Percentiles rank a stretch among this genome's conserved stretches.
phyloP scores from a whole-genome alignment of 2,113 vertebrate species.

The Salvator merianae region DNA sequence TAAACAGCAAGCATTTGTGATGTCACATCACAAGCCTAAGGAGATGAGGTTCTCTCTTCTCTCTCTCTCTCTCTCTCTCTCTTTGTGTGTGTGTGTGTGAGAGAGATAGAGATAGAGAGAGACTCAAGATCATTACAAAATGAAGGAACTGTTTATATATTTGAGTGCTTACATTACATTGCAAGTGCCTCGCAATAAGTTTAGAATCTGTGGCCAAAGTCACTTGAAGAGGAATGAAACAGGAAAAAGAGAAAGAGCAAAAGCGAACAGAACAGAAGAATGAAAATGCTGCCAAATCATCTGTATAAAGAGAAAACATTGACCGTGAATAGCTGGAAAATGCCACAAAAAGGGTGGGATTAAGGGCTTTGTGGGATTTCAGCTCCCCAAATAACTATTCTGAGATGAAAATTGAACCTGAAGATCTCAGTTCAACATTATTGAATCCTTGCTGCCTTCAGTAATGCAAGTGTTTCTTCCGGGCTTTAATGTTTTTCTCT shows the following conservation, averaged over 20 bases:
- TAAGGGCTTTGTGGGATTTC: neutral
- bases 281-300: neutral
- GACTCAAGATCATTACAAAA: too few relatives aligned
- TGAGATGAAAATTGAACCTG: neutral
- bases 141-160: too few relatives aligned
- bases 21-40: too few relatives aligned
- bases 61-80: too few relatives aligned
- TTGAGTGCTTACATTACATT: too few relatives aligned
- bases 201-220: too few relatives aligned
- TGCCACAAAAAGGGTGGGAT: neutral
- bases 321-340: neutral
- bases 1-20: too few relatives aligned
- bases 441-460: neutral
- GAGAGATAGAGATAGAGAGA: too few relatives aligned
- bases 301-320: neutral
- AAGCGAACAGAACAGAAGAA: neutral
- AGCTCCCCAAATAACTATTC: neutral
- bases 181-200: too few relatives aligned
- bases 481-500: neutral
- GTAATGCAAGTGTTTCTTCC: conserved; percentile 20
- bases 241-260: too few relatives aligned
- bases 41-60: too few relatives aligned
- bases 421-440: neutral
- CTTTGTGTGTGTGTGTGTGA: too few relatives aligned
- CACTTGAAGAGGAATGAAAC: neutral